Evolutionary conservation across 2,797 vertebrate genomes (phyloP).

Genomic region (Peromyscus melanophrys): DNA sequence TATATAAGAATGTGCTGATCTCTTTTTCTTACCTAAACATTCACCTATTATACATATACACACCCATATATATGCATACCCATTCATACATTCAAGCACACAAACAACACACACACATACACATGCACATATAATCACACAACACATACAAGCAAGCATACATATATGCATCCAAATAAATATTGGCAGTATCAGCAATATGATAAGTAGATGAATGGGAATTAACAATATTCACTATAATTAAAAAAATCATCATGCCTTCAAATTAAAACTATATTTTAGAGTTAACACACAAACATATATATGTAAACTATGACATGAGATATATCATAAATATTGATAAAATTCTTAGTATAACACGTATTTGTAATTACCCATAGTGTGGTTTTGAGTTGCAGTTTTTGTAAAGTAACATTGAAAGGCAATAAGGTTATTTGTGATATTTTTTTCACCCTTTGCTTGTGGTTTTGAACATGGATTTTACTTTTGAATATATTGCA

Average conservation of each 20-base stretch:
- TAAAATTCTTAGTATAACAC: neutral
- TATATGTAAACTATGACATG: neutral
- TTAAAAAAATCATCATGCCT: neutral
- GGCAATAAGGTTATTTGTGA: neutral
- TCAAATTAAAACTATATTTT: neutral
- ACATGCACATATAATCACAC: neutral
- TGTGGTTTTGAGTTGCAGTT: neutral
- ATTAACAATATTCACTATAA: neutral
- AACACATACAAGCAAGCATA: too few species aligned
- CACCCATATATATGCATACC: neutral
- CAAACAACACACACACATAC: neutral
- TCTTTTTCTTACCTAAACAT: neutral
- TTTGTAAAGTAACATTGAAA: neutral
- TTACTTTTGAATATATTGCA: conserved; percentile 30
- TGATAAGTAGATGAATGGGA: neutral
- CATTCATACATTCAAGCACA: neutral
- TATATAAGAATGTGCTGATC: neutral
- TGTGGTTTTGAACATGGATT: conserved; percentile 21
- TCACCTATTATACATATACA: neutral
- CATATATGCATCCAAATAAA: neutral
- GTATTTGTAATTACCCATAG: neutral
- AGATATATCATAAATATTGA: neutral
- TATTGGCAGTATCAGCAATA: neutral
- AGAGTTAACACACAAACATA: neutral
- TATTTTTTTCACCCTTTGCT: neutral